These are phyloP conservation scores for Stercorarius parasiticus DNA, from an alignment of 2,113 vertebrate genomes.

Conservation along the genomic window DNA sequence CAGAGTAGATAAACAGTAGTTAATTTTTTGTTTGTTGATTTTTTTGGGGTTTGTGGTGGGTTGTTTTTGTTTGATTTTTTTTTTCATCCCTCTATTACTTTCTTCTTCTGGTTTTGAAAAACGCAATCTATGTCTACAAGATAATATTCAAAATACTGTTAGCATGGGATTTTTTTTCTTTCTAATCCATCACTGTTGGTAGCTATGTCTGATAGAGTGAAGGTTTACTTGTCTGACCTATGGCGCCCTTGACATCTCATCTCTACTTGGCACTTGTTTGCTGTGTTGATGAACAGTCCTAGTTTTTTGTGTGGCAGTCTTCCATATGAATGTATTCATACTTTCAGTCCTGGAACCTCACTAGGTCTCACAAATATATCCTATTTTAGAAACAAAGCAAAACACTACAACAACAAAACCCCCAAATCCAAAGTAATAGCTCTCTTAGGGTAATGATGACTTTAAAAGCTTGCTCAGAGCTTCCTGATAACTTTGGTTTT, in stretches of 20 bases:
- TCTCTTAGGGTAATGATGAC: not conserved
- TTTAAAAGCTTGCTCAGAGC: not conserved
- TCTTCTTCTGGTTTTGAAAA: not conserved
- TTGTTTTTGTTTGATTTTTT: no score
- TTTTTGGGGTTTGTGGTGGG: not conserved
- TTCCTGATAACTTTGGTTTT: not conserved
- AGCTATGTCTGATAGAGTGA: not conserved
- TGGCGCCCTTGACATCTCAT: not conserved
- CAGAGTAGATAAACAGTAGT: not conserved
- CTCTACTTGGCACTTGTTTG: not conserved
- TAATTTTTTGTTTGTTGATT: not conserved
- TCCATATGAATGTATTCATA: not conserved
- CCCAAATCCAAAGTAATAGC: not conserved
- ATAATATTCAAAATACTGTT: not conserved
- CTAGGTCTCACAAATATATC: not conserved
- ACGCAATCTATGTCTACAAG: not conserved
- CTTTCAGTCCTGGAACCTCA: not conserved
- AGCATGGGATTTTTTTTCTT: not conserved
- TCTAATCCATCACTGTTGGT: not conserved
- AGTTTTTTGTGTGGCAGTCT: not conserved
- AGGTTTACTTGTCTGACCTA: not conserved
- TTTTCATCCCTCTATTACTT: not conserved
- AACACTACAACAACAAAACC: not conserved
- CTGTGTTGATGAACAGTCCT: not conserved
- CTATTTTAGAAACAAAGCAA: not conserved